Evolutionary conservation across 2,888 invertebrate genomes (phyloP), one percentile per base, ranked within the genome.

Genomic region (Prosapia bicincta): DNA sequence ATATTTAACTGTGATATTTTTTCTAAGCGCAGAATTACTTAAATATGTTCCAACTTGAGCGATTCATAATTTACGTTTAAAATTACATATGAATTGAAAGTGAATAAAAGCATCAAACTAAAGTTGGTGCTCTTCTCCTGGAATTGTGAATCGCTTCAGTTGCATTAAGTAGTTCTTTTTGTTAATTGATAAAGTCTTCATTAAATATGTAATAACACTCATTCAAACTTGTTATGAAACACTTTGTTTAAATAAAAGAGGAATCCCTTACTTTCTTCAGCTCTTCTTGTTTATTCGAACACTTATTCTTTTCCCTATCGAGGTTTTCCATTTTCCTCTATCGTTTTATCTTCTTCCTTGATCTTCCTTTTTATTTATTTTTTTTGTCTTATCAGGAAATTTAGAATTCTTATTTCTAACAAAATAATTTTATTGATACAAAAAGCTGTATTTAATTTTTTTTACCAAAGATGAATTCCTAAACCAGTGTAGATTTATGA

Each of bases 1-100:
- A 54, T 54, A 54, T 54, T 54, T 54, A 54, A 54, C 54, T 54
- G 54, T 54, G 54, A 54, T 54, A 54, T 54, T 54, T 54, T 54
- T 54, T 54, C 54, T 54, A 54, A 54, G 54, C 54, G 54, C n/a
- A 3, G 54, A 54, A 54, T 54, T 54, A 54, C 54, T n/a, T 38
- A 38, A 38, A 13, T 38, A 13, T 38, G 5, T 54, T 20, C 3
- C 6, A 54, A 54, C 13, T 54, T 20, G 20, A 20, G 20, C 20
- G 54, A 54, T 54, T 54, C 54, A 54, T 54, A 54, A 54, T 54
- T 54, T 54, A 20, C 54, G 5, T 54, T 20, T 20, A 54, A 3
- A 38, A 13, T 38, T 38, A 38, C 6, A 13, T 38, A 38, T 13
- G 2, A 54, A 54, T 20, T 54, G n/a, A n/a, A n/a, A n/a, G n/a